Evolutionary conservation across 2,113 vertebrate genomes (phyloP).

Genomic region (Notothenia coriiceps): DNA sequence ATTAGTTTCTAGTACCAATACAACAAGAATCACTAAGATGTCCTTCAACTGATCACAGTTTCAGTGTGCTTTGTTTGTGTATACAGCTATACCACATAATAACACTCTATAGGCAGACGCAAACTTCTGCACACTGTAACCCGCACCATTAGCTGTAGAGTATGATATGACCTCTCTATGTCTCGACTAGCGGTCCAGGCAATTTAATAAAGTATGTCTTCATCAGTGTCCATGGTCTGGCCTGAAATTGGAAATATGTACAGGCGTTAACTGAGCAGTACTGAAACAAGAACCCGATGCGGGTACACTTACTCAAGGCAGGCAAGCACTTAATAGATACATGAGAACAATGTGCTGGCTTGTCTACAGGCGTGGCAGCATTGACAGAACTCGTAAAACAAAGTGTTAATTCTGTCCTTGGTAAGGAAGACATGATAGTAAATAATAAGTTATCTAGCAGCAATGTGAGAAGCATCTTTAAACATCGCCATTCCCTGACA

Average conservation of each 20-base stretch:
- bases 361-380: constrained; percentile 42
- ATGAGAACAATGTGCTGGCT: constrained; percentile 62
- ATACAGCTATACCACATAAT: not conserved
- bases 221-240: constrained; percentile 29
- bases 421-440: constrained; percentile 55
- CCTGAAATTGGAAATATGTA: constrained; percentile 52
- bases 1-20: constrained; percentile 13
- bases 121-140: constrained; percentile 41
- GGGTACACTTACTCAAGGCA: constrained; percentile 36
- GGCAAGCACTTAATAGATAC: constrained; percentile 55
- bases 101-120: constrained; percentile 5
- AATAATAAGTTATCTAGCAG: constrained; percentile 56
- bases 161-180: constrained; percentile 54
- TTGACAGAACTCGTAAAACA: constrained; percentile 65
- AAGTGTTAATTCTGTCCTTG: constrained; percentile 61
- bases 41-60: constrained; percentile 2
- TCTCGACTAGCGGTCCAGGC: constrained; percentile 10
- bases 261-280: constrained; percentile 30
- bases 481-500: constrained; percentile 11
- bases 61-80: constrained; percentile 36
- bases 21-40: not conserved
- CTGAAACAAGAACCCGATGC: constrained; percentile 35
- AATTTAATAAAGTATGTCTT: constrained; percentile 44
- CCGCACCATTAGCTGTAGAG: constrained; percentile 22
- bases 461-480: constrained; percentile 33